A percentile compares a stretch with the other conserved stretches of the same genome.
These are phyloP conservation scores for Willisornis vidua DNA, from an alignment of 2,113 vertebrate species.

Conservation along the genomic window DNA sequence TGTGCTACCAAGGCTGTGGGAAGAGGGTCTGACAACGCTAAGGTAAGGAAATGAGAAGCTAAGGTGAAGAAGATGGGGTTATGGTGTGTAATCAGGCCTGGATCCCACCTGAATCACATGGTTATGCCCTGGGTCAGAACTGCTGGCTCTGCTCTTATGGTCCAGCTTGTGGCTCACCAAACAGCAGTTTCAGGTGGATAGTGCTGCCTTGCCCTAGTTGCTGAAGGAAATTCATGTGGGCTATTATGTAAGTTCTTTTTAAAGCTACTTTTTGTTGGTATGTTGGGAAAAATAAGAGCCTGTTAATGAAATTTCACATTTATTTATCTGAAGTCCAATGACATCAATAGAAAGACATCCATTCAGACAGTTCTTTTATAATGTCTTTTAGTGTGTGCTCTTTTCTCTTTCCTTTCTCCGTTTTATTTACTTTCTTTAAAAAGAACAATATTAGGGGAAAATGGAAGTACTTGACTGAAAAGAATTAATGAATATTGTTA, in stretches of 20 bases:
- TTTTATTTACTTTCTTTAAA: slow-evolving; percentile 44
- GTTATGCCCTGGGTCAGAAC: background rate
- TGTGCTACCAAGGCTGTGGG: fast-evolving
- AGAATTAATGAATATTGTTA: slow-evolving; percentile 41
- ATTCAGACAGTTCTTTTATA: slow-evolving; percentile 4
- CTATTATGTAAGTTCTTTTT: slow-evolving; percentile 57
- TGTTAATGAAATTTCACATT: background rate
- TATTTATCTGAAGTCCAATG: slow-evolving; percentile 35
- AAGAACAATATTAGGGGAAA: slow-evolving; percentile 43
- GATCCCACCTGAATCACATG: fast-evolving
- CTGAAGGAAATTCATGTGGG: slow-evolving; percentile 32
- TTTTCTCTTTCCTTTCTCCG: background rate
- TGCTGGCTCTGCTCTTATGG: background rate
- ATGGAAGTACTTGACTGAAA: slow-evolving; percentile 44
- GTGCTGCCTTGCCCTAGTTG: background rate
- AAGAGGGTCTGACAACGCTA: background rate
- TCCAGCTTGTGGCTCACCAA: background rate
- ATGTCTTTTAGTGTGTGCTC: slow-evolving; percentile 13
- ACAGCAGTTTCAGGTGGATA: background rate
- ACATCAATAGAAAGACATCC: slow-evolving; percentile 24
- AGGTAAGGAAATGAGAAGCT: background rate
- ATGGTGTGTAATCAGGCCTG: background rate
- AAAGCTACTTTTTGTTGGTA: slow-evolving; percentile 36
- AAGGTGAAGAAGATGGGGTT: background rate
- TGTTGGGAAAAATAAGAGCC: slow-evolving; percentile 41